Conservation (phyloP, 2,797 vertebrate species). For the Cirrhinus molitorella region DNA sequence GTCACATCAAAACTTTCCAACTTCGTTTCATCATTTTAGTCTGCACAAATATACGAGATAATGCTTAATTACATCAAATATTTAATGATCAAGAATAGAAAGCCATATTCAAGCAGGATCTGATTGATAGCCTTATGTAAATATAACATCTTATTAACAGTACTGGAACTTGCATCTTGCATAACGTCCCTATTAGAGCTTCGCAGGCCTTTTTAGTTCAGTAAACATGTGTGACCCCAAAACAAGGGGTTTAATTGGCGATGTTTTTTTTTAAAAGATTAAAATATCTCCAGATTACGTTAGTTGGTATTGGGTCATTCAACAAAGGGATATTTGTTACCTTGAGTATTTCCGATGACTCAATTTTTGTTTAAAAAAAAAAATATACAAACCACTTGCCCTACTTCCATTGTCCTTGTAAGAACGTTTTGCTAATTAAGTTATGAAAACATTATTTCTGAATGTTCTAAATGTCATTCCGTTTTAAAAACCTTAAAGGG, state of each 20-base stretch:
- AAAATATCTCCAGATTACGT: neutral
- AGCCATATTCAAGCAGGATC: neutral
- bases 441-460: neutral
- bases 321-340: neutral
- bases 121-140: neutral
- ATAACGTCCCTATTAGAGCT: neutral
- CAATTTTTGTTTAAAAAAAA: neutral
- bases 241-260: neutral
- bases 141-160: neutral
- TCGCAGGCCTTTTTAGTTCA: constrained; percentile 15
- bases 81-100: neutral
- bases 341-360: neutral
- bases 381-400: neutral
- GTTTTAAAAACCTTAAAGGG: no score
- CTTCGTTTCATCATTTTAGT: neutral
- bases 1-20: neutral
- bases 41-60: neutral
- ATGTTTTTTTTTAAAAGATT: constrained; percentile 5
- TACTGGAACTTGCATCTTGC: neutral
- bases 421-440: neutral
- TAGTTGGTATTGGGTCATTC: neutral
- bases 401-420: neutral
- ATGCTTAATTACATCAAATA: neutral
- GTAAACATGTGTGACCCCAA: neutral
- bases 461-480: neutral